phyloP scores from a whole-genome alignment of 2,113 vertebrate genomes.

The Aphyosemion australe region DNA sequence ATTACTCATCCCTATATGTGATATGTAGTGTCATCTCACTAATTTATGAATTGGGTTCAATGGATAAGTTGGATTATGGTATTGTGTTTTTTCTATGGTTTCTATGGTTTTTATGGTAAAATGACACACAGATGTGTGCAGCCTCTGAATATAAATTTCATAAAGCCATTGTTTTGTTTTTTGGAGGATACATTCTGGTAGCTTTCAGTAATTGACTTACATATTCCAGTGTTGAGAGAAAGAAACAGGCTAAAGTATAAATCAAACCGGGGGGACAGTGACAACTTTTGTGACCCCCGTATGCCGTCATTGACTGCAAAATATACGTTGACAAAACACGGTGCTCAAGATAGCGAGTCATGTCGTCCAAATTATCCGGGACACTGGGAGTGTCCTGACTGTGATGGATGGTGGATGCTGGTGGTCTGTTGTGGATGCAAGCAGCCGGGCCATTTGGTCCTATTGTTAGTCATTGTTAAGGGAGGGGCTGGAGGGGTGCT shows the following conservation, averaged over 20 bases:
- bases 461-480: constrained; percentile 72
- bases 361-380: constrained; percentile 42
- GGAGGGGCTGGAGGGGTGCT: constrained; percentile 6
- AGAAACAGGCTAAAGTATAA: not conserved
- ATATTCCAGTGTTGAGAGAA: not conserved
- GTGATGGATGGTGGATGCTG: constrained; percentile 78
- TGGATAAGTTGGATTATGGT: too few species aligned
- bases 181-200: not conserved
- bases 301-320: constrained; percentile 23
- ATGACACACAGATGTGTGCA: too few species aligned
- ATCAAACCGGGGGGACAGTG: constrained; percentile 1
- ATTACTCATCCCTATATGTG: too few species aligned
- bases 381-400: constrained; percentile 55
- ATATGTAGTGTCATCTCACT: too few species aligned
- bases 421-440: constrained; percentile 75
- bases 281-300: not conserved
- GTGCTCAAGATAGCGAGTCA: constrained; percentile 46
- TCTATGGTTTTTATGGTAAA: too few species aligned
- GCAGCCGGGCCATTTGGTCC: constrained; percentile 76
- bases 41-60: too few species aligned
- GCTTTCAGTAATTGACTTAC: not conserved
- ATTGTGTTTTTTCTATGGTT: too few species aligned
- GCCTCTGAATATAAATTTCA: not conserved
- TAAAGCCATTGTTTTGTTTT: not conserved
- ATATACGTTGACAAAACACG: constrained; percentile 33